These are phyloP conservation scores for Brotula barbata DNA, from an alignment of 2,797 vertebrate genomes.

Conservation along the genomic window DNA sequence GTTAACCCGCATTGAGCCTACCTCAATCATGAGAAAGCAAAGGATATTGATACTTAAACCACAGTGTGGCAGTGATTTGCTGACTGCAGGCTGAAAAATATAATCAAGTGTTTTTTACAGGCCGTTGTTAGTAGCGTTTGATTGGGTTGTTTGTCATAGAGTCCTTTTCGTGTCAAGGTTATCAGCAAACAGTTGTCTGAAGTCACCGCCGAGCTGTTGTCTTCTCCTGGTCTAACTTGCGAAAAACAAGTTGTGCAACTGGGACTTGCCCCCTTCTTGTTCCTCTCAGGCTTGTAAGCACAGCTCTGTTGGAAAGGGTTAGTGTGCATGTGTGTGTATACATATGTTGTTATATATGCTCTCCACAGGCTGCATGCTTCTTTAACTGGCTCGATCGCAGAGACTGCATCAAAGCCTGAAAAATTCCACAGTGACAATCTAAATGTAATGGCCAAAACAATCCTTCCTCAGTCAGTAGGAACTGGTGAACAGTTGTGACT, in stretches of 20 bases:
- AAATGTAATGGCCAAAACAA: constrained; percentile 14
- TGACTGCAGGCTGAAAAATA: constrained; percentile 30
- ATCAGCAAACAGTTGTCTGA: constrained; percentile 57
- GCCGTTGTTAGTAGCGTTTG: constrained; percentile 33
- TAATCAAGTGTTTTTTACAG: constrained; percentile 24
- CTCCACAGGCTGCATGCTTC: constrained; percentile 16
- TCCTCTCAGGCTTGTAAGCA: constrained; percentile 66
- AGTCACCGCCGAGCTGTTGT: constrained; percentile 60
- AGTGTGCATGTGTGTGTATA: constrained; percentile 31
- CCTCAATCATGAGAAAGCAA: constrained; percentile 41
- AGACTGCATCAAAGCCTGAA: neutral
- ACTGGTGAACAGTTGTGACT: neutral
- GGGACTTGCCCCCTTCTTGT: constrained; percentile 63
- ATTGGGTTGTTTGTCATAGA: constrained; percentile 36
- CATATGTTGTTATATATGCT: constrained; percentile 33
- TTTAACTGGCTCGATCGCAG: constrained; percentile 5
- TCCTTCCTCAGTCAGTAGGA: constrained; percentile 4
- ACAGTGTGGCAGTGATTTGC: constrained; percentile 12
- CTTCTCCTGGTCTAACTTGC: constrained; percentile 48
- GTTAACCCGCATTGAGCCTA: constrained; percentile 42
- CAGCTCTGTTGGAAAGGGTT: constrained; percentile 55
- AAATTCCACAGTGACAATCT: neutral
- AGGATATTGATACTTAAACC: constrained; percentile 42
- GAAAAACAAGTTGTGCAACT: constrained; percentile 77
- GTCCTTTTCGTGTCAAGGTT: constrained; percentile 14